Evolutionary conservation across 2,113 vertebrate genomes (phyloP).

Genomic region (Alces alces): DNA sequence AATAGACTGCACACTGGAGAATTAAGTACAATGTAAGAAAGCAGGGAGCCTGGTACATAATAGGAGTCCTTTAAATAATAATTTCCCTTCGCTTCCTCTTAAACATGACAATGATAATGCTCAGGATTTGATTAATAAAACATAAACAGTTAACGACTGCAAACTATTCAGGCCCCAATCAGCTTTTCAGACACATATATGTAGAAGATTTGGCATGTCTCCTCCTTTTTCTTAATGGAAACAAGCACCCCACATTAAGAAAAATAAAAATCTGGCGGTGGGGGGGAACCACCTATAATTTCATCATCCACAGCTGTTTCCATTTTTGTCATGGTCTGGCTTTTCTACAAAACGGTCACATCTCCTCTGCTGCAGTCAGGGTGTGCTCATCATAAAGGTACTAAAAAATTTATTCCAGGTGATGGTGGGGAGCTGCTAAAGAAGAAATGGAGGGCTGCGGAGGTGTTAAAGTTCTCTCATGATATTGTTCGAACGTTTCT

Average conservation of each 20-base stretch:
- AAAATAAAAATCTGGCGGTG: background rate
- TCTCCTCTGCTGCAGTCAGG: background rate
- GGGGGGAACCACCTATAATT: background rate
- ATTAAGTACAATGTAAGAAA: background rate
- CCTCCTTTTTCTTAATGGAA: background rate
- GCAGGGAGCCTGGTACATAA: background rate
- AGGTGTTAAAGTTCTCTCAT: background rate
- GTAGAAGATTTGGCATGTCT: background rate
- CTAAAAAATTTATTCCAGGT: conserved; percentile 14
- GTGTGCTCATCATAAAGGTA: background rate
- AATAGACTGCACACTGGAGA: background rate
- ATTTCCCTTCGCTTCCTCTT: background rate
- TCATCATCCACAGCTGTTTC: background rate
- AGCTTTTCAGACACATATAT: background rate
- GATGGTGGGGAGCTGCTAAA: background rate
- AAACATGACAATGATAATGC: background rate
- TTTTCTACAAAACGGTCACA: background rate
- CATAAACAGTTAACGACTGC: background rate
- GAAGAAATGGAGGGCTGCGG: background rate
- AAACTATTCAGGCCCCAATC: background rate
- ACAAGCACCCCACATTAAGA: background rate
- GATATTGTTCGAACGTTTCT: conserved; percentile 32
- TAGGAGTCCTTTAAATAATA: background rate
- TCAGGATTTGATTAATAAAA: background rate
- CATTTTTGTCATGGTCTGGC: background rate